Conservation (phyloP, 2,113 vertebrate genomes). For the Carassius carassius region DNA sequence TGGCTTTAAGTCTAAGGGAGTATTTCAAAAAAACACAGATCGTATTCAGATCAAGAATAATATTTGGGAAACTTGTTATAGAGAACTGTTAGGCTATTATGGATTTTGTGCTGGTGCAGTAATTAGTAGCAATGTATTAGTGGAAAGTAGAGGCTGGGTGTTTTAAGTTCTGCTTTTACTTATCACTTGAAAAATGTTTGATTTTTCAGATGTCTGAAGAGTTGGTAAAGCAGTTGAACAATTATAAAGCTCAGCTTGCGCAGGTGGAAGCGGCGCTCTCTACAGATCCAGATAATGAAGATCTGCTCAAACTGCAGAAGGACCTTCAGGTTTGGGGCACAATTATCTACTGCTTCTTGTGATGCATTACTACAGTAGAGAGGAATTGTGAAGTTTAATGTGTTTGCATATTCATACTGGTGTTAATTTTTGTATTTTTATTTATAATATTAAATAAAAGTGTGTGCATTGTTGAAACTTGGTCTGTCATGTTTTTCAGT, state of each 20-base stretch:
- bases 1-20: neutral
- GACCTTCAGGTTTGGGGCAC: slow-evolving; percentile 85
- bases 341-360: neutral
- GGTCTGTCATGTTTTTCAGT: slow-evolving; percentile 16
- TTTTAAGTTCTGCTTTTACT: neutral
- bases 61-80: neutral
- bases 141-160: neutral
- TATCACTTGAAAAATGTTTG: neutral
- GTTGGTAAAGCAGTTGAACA: slow-evolving; percentile 90
- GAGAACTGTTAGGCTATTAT: neutral
- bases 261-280: slow-evolving; percentile 96
- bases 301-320: slow-evolving; percentile 93
- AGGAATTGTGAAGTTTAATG: too few relatives aligned
- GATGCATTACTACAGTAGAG: too few relatives aligned
- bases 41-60: neutral
- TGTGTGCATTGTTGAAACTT: neutral
- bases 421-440: neutral
- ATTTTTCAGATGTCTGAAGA: slow-evolving; percentile 91
- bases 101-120: neutral
- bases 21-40: too few relatives aligned
- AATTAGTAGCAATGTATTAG: too few relatives aligned
- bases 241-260: slow-evolving; percentile 96
- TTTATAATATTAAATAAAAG: too few relatives aligned
- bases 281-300: slow-evolving; percentile 93
- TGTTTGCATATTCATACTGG: too few relatives aligned